Evolutionary conservation across 2,113 vertebrate species (phyloP).

Genomic region (Mus spicilegus): DNA sequence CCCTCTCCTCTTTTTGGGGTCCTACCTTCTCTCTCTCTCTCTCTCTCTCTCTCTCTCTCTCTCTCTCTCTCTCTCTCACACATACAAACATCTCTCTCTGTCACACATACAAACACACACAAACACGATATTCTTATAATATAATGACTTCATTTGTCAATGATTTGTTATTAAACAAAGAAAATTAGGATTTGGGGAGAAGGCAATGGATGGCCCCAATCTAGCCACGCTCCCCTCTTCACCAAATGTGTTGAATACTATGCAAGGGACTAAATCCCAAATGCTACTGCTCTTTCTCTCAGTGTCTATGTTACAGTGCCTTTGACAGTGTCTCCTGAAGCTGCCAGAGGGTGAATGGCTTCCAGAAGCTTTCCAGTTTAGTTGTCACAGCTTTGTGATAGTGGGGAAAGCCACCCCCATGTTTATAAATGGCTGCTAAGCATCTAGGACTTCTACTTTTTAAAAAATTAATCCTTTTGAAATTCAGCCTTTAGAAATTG

Average conservation of each 20-base stretch:
- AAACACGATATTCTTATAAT: not conserved
- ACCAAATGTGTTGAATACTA: not conserved
- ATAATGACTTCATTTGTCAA: not conserved
- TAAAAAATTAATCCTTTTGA: not conserved
- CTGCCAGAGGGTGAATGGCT: not conserved
- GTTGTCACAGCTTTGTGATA: not conserved
- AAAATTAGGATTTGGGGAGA: not conserved
- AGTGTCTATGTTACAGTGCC: not conserved
- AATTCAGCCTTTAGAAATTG: constrained; percentile 5
- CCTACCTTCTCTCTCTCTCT: not conserved
- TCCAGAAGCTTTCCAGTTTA: not conserved
- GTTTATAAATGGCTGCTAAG: not conserved
- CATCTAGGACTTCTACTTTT: not conserved
- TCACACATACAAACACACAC: not conserved
- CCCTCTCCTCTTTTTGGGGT: not conserved
- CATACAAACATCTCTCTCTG: no score
- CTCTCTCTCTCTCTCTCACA: no score
- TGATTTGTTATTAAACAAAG: not conserved
- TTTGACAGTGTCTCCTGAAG: not conserved
- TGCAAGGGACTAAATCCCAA: not conserved
- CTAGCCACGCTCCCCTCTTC: accelerated
- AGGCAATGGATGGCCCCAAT: not conserved
- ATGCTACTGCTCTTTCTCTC: not conserved
- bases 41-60: no score
- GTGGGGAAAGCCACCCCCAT: not conserved